Conservation (phyloP, 1,140 invertebrate species). For the Teleogryllus occipitalis region DNA sequence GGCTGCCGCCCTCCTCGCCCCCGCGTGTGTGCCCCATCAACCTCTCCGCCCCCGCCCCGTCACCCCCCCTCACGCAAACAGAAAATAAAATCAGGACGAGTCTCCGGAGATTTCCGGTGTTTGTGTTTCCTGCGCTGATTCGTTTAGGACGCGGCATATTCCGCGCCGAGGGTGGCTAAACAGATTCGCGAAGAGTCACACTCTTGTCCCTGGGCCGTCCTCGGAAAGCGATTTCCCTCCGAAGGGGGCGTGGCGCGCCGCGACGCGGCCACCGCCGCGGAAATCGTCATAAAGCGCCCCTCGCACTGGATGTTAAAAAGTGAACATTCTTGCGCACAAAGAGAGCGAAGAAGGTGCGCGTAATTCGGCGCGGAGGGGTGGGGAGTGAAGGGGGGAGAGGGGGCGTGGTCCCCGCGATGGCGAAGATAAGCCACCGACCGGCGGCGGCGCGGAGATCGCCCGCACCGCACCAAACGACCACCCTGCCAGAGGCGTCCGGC, state of each 20-base stretch:
- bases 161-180: background rate
- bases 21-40: background rate
- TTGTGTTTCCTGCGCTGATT: background rate
- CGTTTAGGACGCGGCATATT: background rate
- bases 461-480: background rate
- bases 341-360: background rate
- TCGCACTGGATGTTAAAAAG: background rate
- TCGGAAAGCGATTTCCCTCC: background rate
- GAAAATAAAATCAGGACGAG: slow-evolving; percentile 1
- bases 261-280: too few species aligned
- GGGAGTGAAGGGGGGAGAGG: too few species aligned
- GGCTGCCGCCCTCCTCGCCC: too few species aligned
- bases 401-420: background rate
- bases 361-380: background rate
- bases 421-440: background rate
- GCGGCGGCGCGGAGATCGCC: too few species aligned
- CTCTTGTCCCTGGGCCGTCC: background rate
- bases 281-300: too few species aligned
- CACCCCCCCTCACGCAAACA: background rate
- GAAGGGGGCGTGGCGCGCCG: too few species aligned
- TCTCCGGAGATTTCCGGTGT: background rate
- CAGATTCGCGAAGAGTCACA: background rate
- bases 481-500: background rate
- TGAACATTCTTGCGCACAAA: background rate
- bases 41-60: background rate